phyloP scores from a whole-genome alignment of 2,797 vertebrate species.

The Orestias chungarensis region DNA sequence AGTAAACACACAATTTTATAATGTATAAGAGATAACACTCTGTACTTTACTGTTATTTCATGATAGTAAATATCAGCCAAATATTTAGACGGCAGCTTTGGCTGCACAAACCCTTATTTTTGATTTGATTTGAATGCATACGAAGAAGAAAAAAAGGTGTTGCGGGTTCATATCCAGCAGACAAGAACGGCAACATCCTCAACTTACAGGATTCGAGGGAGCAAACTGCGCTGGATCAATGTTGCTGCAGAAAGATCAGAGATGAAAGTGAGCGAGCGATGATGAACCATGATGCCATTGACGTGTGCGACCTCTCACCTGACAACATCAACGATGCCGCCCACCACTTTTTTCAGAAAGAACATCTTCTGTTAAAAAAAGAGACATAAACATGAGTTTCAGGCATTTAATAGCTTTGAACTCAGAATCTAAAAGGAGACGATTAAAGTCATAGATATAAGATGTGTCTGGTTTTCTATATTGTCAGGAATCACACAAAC shows the following conservation, averaged over 20 bases:
- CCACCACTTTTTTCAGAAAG: constrained; percentile 54
- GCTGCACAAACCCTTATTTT: too few relatives aligned
- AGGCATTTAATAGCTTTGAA: not conserved
- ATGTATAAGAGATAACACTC: too few relatives aligned
- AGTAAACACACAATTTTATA: too few relatives aligned
- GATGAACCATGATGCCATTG: too few relatives aligned
- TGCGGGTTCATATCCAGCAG: not conserved
- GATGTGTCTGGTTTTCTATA: too few relatives aligned
- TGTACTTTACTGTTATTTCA: too few relatives aligned
- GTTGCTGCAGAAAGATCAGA: constrained; percentile 63
- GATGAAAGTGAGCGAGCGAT: not conserved
- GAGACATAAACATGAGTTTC: not conserved
- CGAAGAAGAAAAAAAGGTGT: too few relatives aligned
- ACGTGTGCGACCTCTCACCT: constrained; percentile 68
- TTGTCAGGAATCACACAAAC: too few relatives aligned
- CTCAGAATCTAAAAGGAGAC: not conserved
- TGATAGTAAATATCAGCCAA: too few relatives aligned
- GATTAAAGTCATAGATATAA: not conserved
- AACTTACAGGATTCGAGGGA: constrained; percentile 79
- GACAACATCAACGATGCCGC: constrained; percentile 74
- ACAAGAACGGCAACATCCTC: not conserved
- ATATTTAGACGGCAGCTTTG: too few relatives aligned
- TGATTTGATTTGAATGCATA: too few relatives aligned
- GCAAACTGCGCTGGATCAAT: constrained; percentile 76
- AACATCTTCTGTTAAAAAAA: constrained; percentile 70